Conservation (phyloP, 1,140 invertebrate genomes). For the Halyomorpha halys region DNA sequence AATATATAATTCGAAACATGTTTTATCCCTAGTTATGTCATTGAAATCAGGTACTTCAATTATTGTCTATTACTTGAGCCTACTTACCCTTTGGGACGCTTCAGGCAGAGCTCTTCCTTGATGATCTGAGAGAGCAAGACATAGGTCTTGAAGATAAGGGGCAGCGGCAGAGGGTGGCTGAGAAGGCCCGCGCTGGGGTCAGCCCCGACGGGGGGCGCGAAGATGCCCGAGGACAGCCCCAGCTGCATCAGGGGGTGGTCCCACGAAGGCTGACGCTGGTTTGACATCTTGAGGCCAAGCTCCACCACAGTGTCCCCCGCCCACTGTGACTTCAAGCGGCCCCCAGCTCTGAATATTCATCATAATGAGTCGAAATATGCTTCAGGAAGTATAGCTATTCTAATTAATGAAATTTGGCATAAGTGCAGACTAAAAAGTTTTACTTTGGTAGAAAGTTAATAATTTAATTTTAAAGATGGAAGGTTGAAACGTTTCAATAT, state of each 20-base stretch:
- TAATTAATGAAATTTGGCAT: too few species aligned
- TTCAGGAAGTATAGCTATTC: too few species aligned
- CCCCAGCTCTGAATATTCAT: neutral
- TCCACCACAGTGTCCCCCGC: slow-evolving; percentile 6
- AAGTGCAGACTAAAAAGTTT: too few species aligned
- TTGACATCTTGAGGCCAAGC: neutral
- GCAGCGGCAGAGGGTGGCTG: neutral
- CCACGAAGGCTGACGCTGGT: neutral
- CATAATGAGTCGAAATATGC: too few species aligned
- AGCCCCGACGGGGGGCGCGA: neutral
- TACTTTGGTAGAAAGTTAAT: too few species aligned
- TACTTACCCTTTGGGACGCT: neutral
- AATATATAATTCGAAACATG: too few species aligned
- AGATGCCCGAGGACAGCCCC: neutral
- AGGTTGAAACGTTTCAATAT: too few species aligned
- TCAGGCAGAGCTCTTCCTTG: neutral
- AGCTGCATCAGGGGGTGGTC: neutral
- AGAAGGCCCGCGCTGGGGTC: neutral
- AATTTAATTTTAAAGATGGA: too few species aligned
- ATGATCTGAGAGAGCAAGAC: neutral
- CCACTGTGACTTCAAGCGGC: neutral
- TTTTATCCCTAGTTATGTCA: too few species aligned
- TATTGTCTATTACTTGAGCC: neutral
- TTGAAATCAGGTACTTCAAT: too few species aligned
- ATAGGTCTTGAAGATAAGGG: neutral